Evolutionary conservation across 1,140 invertebrate genomes (phyloP).

Genomic region (Elysia chlorotica): DNA sequence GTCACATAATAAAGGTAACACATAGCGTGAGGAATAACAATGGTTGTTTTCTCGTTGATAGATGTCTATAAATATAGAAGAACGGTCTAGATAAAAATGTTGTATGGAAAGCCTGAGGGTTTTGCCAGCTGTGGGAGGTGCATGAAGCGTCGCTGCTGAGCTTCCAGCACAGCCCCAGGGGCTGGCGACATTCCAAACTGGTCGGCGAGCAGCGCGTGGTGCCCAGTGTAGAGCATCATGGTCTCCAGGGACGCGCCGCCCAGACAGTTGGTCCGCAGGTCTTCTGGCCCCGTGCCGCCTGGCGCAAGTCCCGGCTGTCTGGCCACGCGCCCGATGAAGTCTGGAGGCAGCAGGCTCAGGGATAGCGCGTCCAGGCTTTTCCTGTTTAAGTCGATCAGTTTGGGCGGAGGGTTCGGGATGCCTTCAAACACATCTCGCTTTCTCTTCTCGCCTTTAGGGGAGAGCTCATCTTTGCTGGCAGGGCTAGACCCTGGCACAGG

Average conservation of each 20-base stretch:
- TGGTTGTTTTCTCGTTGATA: no score
- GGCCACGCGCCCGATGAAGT: neutral
- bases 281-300: neutral
- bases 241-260: slow-evolving; percentile 10
- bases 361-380: slow-evolving; percentile 1
- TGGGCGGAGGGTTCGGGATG: slow-evolving; percentile 18
- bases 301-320: neutral
- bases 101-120: neutral
- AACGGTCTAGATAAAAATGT: neutral
- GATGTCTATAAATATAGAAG: no score
- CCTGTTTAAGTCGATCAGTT: slow-evolving; percentile 10
- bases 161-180: no score
- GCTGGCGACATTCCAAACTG: neutral
- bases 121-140: neutral
- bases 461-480: no score
- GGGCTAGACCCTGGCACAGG: no score
- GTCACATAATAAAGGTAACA: no score
- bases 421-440: slow-evolving; percentile 22
- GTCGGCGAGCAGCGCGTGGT: neutral
- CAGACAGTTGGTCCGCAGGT: no score
- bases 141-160: neutral
- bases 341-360: neutral
- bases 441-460: slow-evolving; percentile 7
- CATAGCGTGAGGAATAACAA: no score
- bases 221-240: slow-evolving; percentile 17